Conservation (phyloP, 2,888 invertebrate genomes). For the Magallana nippona region DNA sequence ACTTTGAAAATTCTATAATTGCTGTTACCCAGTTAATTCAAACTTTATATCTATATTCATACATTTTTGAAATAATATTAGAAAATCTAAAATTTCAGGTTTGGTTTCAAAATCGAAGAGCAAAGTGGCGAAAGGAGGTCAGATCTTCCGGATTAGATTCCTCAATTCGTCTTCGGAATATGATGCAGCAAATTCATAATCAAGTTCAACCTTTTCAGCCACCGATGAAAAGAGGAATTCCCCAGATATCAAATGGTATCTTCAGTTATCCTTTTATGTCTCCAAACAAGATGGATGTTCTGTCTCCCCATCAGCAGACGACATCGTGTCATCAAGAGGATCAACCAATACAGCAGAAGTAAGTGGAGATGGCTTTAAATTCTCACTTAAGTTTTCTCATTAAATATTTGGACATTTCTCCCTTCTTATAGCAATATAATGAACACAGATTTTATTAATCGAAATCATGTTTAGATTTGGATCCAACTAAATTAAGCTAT, state of each 20-base stretch:
- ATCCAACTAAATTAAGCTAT: too few relatives aligned
- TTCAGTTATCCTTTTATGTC: neutral
- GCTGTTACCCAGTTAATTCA: too few relatives aligned
- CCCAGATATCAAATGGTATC: neutral
- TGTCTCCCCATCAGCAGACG: neutral
- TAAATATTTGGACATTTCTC: too few relatives aligned
- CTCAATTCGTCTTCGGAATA: neutral
- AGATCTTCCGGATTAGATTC: conserved; percentile 39
- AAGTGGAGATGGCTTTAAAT: neutral
- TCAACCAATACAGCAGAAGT: neutral
- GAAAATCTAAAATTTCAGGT: conserved; percentile 46
- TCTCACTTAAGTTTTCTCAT: too few relatives aligned
- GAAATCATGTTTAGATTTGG: too few relatives aligned
- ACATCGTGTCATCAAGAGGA: neutral
- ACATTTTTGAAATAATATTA: too few relatives aligned
- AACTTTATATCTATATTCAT: too few relatives aligned
- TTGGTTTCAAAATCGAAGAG: conserved; percentile 60
- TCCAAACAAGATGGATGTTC: neutral
- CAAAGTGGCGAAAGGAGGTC: conserved; percentile 60
- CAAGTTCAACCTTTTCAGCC: neutral
- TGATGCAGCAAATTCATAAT: conserved; percentile 3
- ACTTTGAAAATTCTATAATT: too few relatives aligned
- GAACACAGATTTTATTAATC: too few relatives aligned
- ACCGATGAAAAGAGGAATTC: neutral
- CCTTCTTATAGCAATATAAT: too few relatives aligned